Evolutionary conservation across 2,888 invertebrate genomes (phyloP).

Genomic region (Trissoscelio sp.): DNA sequence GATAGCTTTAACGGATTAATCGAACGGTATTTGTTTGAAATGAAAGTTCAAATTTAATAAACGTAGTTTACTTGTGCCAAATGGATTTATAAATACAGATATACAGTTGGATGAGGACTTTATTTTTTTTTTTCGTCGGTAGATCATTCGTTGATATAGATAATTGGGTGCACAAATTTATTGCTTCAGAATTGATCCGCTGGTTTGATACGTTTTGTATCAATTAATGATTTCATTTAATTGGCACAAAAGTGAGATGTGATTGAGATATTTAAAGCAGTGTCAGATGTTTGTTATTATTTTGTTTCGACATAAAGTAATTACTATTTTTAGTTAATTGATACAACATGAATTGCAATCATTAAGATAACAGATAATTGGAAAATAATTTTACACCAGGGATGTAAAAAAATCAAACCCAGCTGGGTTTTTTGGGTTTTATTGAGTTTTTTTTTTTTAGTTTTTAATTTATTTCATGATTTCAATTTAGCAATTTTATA

Average conservation of each 20-base stretch:
- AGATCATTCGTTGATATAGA: background rate
- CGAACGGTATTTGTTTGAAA: slow-evolving; percentile 6
- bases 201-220: background rate
- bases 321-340: too few relatives aligned
- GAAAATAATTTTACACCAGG: too few relatives aligned
- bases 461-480: too few relatives aligned
- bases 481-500: too few relatives aligned
- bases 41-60: slow-evolving; percentile 3
- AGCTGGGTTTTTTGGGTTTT: too few relatives aligned
- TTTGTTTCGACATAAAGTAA: too few relatives aligned
- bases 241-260: background rate
- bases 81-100: slow-evolving; percentile 3
- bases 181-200: background rate
- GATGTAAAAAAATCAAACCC: too few relatives aligned
- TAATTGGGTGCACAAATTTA: slow-evolving; percentile 1
- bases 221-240: background rate
- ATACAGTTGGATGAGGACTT: background rate
- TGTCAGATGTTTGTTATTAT: background rate
- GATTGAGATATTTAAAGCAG: background rate
- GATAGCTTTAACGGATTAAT: slow-evolving; percentile 1
- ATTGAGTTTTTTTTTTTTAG: too few relatives aligned
- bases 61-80: background rate
- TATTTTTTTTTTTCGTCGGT: background rate
- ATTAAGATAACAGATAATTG: too few relatives aligned
- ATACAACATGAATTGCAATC: too few relatives aligned